A percentile compares a stretch with the other conserved stretches of the same genome.
These are phyloP conservation scores for Rhadina sibilatrix DNA, from an alignment of 2,113 vertebrate species.

Conservation along the genomic window DNA sequence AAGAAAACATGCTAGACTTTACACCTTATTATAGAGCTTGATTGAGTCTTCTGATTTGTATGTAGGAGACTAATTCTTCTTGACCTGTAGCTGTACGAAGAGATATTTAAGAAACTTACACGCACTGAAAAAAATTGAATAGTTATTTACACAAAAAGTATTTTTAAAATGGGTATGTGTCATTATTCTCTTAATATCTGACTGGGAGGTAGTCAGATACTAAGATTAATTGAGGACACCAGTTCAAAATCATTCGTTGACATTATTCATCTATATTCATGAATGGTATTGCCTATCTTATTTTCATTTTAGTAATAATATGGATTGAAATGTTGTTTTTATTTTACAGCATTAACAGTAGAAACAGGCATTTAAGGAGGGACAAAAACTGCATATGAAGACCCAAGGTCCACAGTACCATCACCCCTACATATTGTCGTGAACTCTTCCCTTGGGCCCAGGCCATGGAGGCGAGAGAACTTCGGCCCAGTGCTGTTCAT, in stretches of 20 bases:
- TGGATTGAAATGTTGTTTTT: not conserved
- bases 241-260: not conserved
- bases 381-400: not conserved
- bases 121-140: not conserved
- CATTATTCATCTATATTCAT: not conserved
- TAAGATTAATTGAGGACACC: not conserved
- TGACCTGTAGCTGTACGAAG: not conserved
- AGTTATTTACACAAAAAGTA: not conserved
- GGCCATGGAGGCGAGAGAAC: not conserved
- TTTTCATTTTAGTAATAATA: not conserved
- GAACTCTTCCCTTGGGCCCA: not conserved
- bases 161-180: not conserved
- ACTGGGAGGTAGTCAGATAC: not conserved
- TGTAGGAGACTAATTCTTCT: not conserved
- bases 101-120: not conserved
- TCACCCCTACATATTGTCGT: not conserved
- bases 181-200: not conserved
- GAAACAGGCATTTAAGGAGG: not conserved
- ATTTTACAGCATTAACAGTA: not conserved
- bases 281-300: not conserved
- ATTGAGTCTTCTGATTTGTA: not conserved
- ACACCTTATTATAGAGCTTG: not conserved
- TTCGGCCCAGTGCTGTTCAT: accelerated
- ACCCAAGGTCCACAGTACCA: not conserved
- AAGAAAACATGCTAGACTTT: not conserved